phyloP scores from a whole-genome alignment of 2,113 vertebrate species.

The Acrocephalus kingi region DNA sequence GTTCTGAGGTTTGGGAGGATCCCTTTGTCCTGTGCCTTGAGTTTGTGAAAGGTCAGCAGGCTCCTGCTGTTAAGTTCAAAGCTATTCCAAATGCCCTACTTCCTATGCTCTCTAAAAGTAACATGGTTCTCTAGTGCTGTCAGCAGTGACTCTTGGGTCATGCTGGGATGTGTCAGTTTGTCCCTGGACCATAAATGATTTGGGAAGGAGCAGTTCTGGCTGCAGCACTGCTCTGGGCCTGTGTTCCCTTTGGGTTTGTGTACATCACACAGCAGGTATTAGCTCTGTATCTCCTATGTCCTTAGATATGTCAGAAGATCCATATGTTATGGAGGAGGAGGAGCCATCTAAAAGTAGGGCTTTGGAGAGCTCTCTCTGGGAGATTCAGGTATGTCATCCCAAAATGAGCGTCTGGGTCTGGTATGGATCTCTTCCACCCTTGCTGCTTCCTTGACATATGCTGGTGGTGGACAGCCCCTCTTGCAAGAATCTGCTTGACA shows the following conservation, averaged over 20 bases:
- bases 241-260: neutral
- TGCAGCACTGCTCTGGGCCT: neutral
- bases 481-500: neutral
- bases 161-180: neutral
- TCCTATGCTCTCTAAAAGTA: neutral
- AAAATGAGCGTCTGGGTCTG: neutral
- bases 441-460: accelerated
- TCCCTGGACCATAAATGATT: neutral
- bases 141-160: neutral
- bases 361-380: constrained; percentile 95
- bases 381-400: constrained; percentile 82
- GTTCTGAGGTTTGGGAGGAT: neutral
- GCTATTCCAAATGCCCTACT: neutral
- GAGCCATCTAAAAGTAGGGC: constrained; percentile 85
- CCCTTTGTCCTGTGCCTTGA: neutral
- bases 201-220: neutral
- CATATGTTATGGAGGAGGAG: constrained; percentile 83
- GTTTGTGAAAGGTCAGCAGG: neutral
- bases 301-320: constrained; percentile 82
- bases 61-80: neutral
- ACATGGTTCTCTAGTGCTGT: neutral
- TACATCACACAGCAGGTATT: neutral
- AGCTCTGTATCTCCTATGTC: neutral
- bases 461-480: neutral
- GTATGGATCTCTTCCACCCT: neutral